phyloP scores from a whole-genome alignment of 2,797 vertebrate species.

The Sternarchorhynchus goeldii region DNA sequence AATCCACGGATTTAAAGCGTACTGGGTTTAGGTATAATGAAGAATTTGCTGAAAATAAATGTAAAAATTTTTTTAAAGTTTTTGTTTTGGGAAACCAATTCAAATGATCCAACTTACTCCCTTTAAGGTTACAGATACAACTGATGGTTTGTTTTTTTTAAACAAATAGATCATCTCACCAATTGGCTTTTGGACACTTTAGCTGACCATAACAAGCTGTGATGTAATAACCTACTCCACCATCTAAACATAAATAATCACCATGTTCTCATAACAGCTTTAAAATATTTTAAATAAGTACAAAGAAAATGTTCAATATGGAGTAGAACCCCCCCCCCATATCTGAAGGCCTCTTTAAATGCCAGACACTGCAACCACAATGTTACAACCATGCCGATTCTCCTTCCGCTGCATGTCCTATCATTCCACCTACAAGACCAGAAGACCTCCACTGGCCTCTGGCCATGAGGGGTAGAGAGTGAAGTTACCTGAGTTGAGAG shows the following conservation, averaged over 20 bases:
- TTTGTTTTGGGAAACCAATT: background rate
- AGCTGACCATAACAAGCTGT: background rate
- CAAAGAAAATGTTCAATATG: too few relatives aligned
- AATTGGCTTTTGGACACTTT: too few relatives aligned
- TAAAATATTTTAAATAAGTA: too few relatives aligned
- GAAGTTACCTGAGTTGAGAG: conserved; percentile 88
- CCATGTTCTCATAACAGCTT: too few relatives aligned
- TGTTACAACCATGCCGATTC: background rate
- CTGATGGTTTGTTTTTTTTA: too few relatives aligned
- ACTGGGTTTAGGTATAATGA: too few relatives aligned
- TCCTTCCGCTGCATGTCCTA: background rate
- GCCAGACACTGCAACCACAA: background rate
- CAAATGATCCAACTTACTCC: background rate
- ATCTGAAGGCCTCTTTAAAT: background rate
- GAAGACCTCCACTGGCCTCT: conserved; percentile 24
- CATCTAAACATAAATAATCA: background rate
- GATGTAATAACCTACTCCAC: too few relatives aligned
- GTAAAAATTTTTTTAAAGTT: background rate
- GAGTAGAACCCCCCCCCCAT: background rate
- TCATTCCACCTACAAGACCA: conserved; percentile 8
- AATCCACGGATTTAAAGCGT: too few relatives aligned
- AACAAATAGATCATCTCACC: background rate
- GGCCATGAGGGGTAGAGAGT: conserved; percentile 47
- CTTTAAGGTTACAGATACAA: too few relatives aligned
- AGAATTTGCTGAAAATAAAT: background rate